Evolutionary conservation across 2,888 invertebrate genomes (phyloP), one percentile per base, ranked within the genome.

Genomic region (Aleiodes testaceus): DNA sequence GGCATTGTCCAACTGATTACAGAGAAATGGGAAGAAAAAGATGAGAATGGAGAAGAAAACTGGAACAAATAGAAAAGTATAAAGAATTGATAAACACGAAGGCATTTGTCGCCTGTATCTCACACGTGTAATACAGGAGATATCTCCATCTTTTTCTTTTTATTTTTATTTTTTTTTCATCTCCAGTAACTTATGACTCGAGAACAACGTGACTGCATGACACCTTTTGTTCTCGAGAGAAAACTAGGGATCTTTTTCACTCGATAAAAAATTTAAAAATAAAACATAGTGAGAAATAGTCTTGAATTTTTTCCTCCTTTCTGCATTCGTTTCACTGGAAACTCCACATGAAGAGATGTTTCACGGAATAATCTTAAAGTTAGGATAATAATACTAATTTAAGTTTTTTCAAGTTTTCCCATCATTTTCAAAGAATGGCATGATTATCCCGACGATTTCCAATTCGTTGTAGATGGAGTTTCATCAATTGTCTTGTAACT

Each of bases 1-100:
- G 72, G 75, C 73, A 75, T 75, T 72, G 70, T 75, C 44, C 76
- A 75, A 74, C 52, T 65, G 76, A 75, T 75, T 71, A 70, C 63
- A 20, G 45, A 47, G 66, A 52, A 18, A 64, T 26, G 22, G 49
- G 70, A 66, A 64, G n/a, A 47, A 20, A 36, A 4, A n/a, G 50
- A 12, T n/a, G 30, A 11, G 26, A 22, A 47, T 12, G 12, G 18
- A 12, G 30, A 16, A 47, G 1, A 55, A 16, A 16, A 3, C 2
- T n/a, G 3, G 11, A 16, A 26, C 36, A 14, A 36, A 14, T 6
- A n/a, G 42, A 61, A 61, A 61, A 30, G 18, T 7, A 44, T 63
- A 11, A 44, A 50, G 14, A 63, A 44, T 63, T 63, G 63, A 63
- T 63, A 63, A 63, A 63, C 45, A 63, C 20, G 11, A 7, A 22